Base-by-base conservation (phyloP, 2,888 invertebrate species). In the Nebria brevicollis region DNA sequence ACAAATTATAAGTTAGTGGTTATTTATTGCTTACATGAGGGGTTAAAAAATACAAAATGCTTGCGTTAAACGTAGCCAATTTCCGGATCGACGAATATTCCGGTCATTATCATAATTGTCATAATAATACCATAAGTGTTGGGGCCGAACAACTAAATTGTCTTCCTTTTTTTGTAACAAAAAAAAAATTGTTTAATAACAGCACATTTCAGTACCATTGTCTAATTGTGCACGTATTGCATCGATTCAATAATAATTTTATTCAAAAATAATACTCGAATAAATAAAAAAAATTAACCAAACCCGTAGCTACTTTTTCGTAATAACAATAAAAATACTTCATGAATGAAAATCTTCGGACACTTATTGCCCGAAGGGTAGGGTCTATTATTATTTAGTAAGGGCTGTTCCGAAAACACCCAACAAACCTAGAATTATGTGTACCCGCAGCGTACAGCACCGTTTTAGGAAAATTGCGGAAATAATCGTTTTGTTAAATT, bases 401-500 rank as follows among this genome's bases (percentile, higher is more conserved):
- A 54, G 54, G 54, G 54, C 11, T 54, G 54, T 54, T 54, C 54
- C 54, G 54, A 54, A 54, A 54, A 54, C 54, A 54, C 54, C 54
- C 54, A 54, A 13, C 54, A 54, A 54, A 54, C 54, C 54, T 8
- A 54, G 13, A 54, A 54, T 54, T 54, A 54, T 54, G 13, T 54
- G 54, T 54, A 54, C 54, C 54, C 54, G 13, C 4, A 54, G 54
- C 54, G 54, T 54, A 54, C 11, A 54, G 13, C 54, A 70, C 70
- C 70, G 70, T 70, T 70, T 70, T 70, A 76, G 13, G 76, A 76
- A 54, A 76, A 80, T 80, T 80, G 79, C 79, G 79, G 79, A 80
- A 80, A 80, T 75, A 43, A 68, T 68, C 75, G 74, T 80, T 80
- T 80, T 80, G 72, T 68, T 54, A 80, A 80, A 80, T 80, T 72